phyloP scores from a whole-genome alignment of 2,113 vertebrate genomes.

The Pachycephala philippinensis region DNA sequence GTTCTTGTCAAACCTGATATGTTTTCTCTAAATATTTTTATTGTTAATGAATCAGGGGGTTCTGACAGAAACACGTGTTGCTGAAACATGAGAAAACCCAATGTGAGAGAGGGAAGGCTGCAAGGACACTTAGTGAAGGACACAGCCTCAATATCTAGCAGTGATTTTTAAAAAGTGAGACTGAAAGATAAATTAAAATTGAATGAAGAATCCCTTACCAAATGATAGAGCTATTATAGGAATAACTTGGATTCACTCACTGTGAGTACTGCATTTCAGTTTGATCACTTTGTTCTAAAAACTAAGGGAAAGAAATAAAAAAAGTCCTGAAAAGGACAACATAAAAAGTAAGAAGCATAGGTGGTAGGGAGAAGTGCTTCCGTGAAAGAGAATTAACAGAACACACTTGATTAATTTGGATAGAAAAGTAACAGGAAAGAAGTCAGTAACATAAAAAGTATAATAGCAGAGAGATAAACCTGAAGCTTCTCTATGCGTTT shows the following conservation, averaged over 20 bases:
- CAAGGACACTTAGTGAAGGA: background rate
- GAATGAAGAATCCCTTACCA: background rate
- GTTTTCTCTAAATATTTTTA: background rate
- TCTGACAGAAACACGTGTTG: background rate
- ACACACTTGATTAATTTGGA: background rate
- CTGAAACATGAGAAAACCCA: background rate
- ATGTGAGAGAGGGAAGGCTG: background rate
- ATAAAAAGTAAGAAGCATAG: background rate
- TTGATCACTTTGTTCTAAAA: background rate
- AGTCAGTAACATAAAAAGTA: background rate
- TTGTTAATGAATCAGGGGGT: background rate
- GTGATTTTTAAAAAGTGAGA: background rate
- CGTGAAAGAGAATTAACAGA: background rate
- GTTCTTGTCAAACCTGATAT: background rate
- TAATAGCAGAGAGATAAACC: background rate
- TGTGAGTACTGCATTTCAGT: background rate
- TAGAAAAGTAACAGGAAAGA: background rate
- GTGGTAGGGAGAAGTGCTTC: background rate
- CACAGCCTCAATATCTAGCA: background rate
- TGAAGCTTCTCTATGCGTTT: background rate
- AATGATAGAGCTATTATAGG: background rate
- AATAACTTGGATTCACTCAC: background rate
- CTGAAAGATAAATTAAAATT: background rate
- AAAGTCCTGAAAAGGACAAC: background rate
- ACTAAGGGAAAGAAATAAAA: background rate